Conservation (phyloP, 2,797 vertebrate species). For the Liparis tanakae region DNA sequence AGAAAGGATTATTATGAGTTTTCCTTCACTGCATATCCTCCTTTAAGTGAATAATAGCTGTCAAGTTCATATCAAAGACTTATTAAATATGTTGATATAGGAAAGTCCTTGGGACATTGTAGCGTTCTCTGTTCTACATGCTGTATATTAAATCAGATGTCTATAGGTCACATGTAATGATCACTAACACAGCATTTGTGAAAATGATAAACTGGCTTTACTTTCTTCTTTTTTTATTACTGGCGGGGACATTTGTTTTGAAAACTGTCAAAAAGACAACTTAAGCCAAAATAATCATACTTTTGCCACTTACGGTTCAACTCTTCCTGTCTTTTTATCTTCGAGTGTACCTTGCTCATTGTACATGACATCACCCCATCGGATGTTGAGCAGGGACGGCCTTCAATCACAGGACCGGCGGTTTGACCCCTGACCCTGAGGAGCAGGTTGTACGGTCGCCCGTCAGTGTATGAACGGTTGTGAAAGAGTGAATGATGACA, state of each 20-base stretch:
- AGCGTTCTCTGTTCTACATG: neutral
- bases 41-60: slow-evolving; percentile 37
- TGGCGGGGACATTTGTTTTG: neutral
- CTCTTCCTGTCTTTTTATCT: neutral
- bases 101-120: slow-evolving; percentile 15
- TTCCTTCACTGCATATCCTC: slow-evolving; percentile 50
- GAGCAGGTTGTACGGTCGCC: no score
- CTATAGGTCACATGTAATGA: neutral
- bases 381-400: no score
- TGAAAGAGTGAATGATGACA: no score
- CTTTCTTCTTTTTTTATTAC: neutral
- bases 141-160: neutral
- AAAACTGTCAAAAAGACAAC: neutral
- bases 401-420: no score
- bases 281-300: neutral
- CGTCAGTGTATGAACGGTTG: no score
- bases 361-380: neutral
- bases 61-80: slow-evolving; percentile 40
- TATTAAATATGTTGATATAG: slow-evolving; percentile 17
- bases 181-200: neutral
- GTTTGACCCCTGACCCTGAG: no score
- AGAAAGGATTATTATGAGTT: slow-evolving; percentile 68
- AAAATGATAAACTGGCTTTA: neutral
- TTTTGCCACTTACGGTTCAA: neutral
- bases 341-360: neutral